These are phyloP conservation scores for Aleiodes sp. DNA, from an alignment of 1,140 invertebrate species.

Conservation along the genomic window DNA sequence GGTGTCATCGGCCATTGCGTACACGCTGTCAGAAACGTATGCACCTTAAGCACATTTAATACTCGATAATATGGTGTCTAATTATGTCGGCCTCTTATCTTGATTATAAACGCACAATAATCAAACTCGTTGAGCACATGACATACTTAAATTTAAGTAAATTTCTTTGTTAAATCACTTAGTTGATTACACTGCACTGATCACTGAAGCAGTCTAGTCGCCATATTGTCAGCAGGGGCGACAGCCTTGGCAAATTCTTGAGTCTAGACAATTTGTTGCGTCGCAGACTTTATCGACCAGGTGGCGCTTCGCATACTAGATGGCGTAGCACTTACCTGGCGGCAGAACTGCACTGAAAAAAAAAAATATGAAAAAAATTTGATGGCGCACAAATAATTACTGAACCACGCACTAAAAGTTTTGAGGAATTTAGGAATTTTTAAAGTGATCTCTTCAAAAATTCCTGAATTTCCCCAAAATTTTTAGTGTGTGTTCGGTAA, in stretches of 20 bases:
- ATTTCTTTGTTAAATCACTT: constrained; percentile 25
- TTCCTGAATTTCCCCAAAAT: too few species aligned
- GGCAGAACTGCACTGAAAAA: too few species aligned
- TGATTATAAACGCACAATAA: background rate
- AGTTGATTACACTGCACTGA: constrained; percentile 35
- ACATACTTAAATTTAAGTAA: background rate
- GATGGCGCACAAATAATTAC: too few species aligned
- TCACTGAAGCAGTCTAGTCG: constrained; percentile 36
- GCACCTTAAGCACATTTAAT: constrained; percentile 33
- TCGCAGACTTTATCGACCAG: too few species aligned
- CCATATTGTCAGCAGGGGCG: constrained; percentile 47
- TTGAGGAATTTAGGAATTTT: too few species aligned
- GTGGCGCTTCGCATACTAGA: too few species aligned
- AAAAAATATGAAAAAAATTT: too few species aligned
- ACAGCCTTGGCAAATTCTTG: constrained; percentile 34
- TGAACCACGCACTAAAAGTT: too few species aligned
- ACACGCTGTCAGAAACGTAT: constrained; percentile 57
- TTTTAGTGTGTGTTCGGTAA: too few species aligned
- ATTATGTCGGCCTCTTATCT: background rate
- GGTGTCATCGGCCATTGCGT: constrained; percentile 60
- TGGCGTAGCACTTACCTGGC: too few species aligned
- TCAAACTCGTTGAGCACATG: constrained; percentile 5
- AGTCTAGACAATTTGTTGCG: too few species aligned
- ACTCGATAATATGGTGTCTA: constrained; percentile 8
- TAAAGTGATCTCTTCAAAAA: too few species aligned